Evolutionary conservation across 1,140 invertebrate species (phyloP).

Genomic region (Drosophila bocki): DNA sequence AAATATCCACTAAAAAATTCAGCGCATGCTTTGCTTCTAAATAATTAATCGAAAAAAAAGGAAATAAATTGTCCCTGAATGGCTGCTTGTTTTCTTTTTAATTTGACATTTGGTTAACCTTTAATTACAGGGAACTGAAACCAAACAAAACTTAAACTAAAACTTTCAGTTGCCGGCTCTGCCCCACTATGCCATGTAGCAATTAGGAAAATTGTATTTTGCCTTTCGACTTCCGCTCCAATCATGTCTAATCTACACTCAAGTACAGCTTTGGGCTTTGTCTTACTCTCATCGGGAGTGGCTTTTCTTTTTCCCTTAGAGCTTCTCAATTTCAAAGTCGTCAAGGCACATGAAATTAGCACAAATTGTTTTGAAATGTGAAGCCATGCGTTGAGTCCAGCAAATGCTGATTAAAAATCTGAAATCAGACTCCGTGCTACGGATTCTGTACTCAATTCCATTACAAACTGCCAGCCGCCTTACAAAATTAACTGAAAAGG

Average conservation of each 20-base stretch:
- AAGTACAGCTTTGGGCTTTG: conserved; percentile 5
- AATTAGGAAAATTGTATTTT: not conserved
- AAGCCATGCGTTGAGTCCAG: conserved; percentile 32
- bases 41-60: conserved; percentile 1
- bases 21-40: not conserved
- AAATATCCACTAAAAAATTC: not conserved
- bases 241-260: conserved; percentile 13
- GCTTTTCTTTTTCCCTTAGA: not conserved
- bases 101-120: not conserved
- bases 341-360: conserved; percentile 38
- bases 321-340: conserved; percentile 20
- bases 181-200: not conserved
- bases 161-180: not conserved
- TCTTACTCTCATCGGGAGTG: not conserved
- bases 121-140: conserved; percentile 14
- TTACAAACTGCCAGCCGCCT: conserved; percentile 39
- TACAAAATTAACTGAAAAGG: conserved; percentile 58
- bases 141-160: conserved; percentile 1
- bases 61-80: not conserved
- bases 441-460: not conserved
- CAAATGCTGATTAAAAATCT: conserved; percentile 26
- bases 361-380: conserved; percentile 52
- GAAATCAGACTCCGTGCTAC: conserved; percentile 15
- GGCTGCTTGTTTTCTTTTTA: not conserved
- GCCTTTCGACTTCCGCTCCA: not conserved